A percentile compares a stretch with the other conserved stretches of the same genome.
These are phyloP conservation scores for Phrynocephalus versicolor DNA, from an alignment of 2,113 vertebrate genomes.

Conservation along the genomic window DNA sequence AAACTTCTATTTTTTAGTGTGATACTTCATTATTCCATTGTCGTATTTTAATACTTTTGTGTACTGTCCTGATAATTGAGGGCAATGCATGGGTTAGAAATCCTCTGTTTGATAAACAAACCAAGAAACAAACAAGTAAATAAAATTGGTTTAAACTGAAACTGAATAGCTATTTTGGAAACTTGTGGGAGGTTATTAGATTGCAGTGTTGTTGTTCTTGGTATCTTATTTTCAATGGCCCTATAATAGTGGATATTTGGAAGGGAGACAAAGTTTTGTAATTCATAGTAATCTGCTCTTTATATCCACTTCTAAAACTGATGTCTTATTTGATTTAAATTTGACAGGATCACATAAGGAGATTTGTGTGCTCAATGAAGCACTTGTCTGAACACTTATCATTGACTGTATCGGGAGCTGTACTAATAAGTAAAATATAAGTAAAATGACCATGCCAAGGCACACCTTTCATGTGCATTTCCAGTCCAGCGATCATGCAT, in stretches of 20 bases:
- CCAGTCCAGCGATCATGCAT: background rate
- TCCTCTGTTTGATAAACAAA: too few species aligned
- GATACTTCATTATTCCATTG: background rate
- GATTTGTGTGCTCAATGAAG: background rate
- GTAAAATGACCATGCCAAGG: background rate
- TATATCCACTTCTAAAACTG: background rate
- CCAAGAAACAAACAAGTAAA: background rate
- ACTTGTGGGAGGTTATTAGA: background rate
- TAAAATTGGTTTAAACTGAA: background rate
- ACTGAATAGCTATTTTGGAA: background rate
- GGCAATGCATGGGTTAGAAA: too few species aligned
- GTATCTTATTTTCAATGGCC: background rate
- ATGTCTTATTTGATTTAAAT: background rate
- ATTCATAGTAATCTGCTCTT: background rate
- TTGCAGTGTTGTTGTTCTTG: background rate
- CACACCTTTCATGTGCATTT: background rate
- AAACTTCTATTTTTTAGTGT: background rate
- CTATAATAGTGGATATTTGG: background rate
- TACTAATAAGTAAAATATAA: background rate
- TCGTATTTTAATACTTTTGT: background rate
- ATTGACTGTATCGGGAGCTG: background rate
- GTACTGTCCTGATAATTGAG: background rate
- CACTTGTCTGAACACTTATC: background rate
- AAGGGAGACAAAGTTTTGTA: background rate
- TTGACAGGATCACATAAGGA: background rate